Evolutionary conservation across 2,888 invertebrate genomes (phyloP).

Genomic region (Acrocyrtus sp.): DNA sequence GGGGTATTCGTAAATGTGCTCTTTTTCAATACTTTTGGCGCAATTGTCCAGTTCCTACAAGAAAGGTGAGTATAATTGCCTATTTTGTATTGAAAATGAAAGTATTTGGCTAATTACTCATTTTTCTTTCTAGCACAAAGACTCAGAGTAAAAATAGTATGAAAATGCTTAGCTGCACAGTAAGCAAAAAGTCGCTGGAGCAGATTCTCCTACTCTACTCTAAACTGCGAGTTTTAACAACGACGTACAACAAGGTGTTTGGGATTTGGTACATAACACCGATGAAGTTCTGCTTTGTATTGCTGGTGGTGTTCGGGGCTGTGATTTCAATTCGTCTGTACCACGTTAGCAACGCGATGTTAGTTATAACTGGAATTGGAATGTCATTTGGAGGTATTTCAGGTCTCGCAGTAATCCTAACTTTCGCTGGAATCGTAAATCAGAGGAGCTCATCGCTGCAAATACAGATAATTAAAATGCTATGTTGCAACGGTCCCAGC

Average conservation of each 20-base stretch:
- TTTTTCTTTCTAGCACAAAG: no score
- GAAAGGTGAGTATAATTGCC: no score
- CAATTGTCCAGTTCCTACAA: no score
- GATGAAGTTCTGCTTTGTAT: not conserved
- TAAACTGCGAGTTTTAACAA: conserved; percentile 2
- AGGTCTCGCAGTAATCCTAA: not conserved
- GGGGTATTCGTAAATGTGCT: no score
- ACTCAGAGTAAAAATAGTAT: no score
- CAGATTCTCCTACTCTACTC: not conserved
- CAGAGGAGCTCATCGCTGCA: not conserved
- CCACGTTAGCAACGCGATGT: not conserved
- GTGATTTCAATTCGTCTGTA: not conserved
- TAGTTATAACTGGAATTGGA: not conserved
- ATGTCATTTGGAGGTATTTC: not conserved
- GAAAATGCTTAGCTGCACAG: no score
- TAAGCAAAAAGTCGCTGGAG: no score
- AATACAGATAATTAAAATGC: no score
- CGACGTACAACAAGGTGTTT: not conserved
- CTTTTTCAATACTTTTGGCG: no score
- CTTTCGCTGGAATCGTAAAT: not conserved
- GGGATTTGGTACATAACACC: not conserved
- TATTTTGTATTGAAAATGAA: no score
- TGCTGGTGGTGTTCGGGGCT: not conserved
- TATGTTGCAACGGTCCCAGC: no score
- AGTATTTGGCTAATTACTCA: no score